Percentiles rank a stretch among this genome's conserved stretches.
These are phyloP conservation scores for Folsomia candida DNA, from an alignment of 2,888 invertebrate genomes.

Conservation along the genomic window DNA sequence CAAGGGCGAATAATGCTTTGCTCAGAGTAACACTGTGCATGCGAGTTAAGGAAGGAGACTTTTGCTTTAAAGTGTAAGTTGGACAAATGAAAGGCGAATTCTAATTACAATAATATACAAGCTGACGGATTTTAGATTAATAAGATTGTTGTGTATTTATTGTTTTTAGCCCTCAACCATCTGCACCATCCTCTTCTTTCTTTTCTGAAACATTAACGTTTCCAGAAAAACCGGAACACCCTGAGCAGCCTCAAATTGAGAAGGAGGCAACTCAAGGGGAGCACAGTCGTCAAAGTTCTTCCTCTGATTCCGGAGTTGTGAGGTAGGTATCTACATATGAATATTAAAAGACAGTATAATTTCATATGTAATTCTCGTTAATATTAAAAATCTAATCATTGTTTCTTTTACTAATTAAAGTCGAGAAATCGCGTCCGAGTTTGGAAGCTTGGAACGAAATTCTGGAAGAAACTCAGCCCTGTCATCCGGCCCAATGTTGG, in stretches of 20 bases:
- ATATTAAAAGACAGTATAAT: background rate
- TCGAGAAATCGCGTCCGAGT: constrained; percentile 47
- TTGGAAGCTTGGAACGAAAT: constrained; percentile 48
- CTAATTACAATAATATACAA: too few relatives aligned
- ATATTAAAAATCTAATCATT: background rate
- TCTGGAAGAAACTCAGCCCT: constrained; percentile 47
- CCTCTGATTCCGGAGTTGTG: constrained; percentile 76
- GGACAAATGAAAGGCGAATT: too few relatives aligned
- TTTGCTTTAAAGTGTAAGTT: constrained; percentile 50
- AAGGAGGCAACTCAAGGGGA: constrained; percentile 45
- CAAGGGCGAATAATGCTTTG: constrained; percentile 49
- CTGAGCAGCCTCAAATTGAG: constrained; percentile 40
- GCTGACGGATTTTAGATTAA: too few relatives aligned
- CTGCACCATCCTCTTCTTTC: constrained; percentile 27
- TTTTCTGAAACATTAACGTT: constrained; percentile 41
- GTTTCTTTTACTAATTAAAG: too few relatives aligned
- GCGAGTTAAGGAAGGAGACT: constrained; percentile 49
- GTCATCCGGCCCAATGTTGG: constrained; percentile 37
- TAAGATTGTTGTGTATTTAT: background rate
- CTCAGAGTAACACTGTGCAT: constrained; percentile 47
- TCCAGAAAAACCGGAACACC: constrained; percentile 37
- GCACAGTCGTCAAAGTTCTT: constrained; percentile 82
- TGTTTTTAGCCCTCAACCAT: constrained; percentile 25
- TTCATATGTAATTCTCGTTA: background rate
- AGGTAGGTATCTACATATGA: constrained; percentile 60